Percentiles rank a stretch among this genome's conserved stretches.
Evolutionary conservation across 2,888 invertebrate genomes (phyloP).

Genomic region (Dolichopus griseipennis): DNA sequence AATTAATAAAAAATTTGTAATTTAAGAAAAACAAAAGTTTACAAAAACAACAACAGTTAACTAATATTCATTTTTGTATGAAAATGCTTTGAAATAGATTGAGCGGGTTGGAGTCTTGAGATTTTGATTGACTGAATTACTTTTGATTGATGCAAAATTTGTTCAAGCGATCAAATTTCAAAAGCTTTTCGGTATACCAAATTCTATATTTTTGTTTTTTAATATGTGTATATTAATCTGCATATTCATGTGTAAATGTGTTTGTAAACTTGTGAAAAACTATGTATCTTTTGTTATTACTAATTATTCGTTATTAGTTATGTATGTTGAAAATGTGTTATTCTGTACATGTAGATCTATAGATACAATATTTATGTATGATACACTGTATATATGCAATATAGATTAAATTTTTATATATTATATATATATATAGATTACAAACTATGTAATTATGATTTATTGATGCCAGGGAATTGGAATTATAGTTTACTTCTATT

Average conservation of each 20-base stretch:
- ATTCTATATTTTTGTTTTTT: too few relatives aligned
- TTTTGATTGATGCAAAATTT: background rate
- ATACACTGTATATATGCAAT: too few relatives aligned
- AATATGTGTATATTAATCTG: background rate
- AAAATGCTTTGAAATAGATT: too few relatives aligned
- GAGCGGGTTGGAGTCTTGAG: too few relatives aligned
- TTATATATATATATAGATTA: too few relatives aligned
- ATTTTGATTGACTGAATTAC: background rate
- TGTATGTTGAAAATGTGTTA: background rate
- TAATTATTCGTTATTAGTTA: too few relatives aligned
- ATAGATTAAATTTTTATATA: too few relatives aligned
- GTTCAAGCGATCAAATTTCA: background rate
- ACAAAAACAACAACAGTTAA: too few relatives aligned
- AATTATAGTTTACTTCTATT: background rate
- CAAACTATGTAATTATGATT: background rate
- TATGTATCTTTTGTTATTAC: background rate
- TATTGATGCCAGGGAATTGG: slow-evolving; percentile 1
- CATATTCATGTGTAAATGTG: background rate
- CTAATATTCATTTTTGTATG: too few relatives aligned
- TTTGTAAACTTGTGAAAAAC: background rate
- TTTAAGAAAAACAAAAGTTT: too few relatives aligned
- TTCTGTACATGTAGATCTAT: background rate
- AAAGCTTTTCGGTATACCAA: too few relatives aligned
- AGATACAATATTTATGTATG: background rate
- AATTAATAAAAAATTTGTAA: too few relatives aligned